Conservation (phyloP, 2,888 invertebrate species). For the Griposia aprilina region DNA sequence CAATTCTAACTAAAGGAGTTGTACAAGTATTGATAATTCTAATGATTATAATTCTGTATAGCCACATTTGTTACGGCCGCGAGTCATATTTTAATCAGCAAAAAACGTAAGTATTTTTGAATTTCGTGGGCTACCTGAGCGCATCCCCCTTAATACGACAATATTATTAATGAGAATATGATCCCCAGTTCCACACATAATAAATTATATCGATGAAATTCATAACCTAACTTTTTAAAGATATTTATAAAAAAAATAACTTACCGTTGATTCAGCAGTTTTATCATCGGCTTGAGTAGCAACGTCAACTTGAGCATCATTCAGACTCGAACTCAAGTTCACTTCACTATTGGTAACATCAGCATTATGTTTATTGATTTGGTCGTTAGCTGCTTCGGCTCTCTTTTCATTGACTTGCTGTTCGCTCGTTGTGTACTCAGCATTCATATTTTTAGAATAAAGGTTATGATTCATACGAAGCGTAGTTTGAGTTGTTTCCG, state of each 20-base stretch:
- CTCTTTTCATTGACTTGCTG: background rate
- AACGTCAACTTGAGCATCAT: background rate
- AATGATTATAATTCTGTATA: too few relatives aligned
- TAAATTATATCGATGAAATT: background rate
- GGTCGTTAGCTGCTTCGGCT: background rate
- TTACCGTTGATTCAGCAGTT: constrained; percentile 10
- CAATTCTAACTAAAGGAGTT: too few relatives aligned
- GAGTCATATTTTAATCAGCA: too few relatives aligned
- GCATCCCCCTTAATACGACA: background rate
- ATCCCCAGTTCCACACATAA: background rate
- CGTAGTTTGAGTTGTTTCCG: background rate
- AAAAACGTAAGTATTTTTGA: too few relatives aligned
- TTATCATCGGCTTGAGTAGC: background rate
- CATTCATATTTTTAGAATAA: background rate
- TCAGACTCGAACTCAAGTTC: background rate
- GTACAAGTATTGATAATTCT: too few relatives aligned
- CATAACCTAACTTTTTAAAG: too few relatives aligned
- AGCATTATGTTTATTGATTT: background rate
- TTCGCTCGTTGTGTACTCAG: too few relatives aligned
- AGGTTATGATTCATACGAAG: background rate
- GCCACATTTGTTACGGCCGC: too few relatives aligned
- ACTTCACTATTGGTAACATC: background rate
- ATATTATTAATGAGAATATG: background rate
- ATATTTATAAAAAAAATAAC: background rate
- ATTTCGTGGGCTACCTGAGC: too few relatives aligned